Evolutionary conservation across 1,140 invertebrate species (phyloP).

Genomic region (Helicoverpa armigera): DNA sequence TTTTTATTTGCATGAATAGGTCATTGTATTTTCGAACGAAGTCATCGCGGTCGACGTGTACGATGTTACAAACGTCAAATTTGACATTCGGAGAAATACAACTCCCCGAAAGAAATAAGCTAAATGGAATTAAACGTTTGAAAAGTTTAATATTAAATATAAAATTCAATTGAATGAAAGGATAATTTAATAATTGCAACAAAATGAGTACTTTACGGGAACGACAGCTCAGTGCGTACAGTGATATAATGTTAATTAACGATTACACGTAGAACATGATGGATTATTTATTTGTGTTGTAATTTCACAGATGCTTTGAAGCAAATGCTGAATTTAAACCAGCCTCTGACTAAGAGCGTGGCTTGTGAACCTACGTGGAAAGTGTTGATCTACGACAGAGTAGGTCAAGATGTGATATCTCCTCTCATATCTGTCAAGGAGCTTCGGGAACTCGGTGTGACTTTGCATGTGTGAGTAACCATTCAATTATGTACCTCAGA

Average conservation of each 20-base stretch:
- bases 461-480: constrained; percentile 96
- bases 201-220: constrained; percentile 90
- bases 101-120: constrained; percentile 35
- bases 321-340: constrained; percentile 98
- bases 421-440: constrained; percentile 98
- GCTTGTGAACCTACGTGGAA: constrained; percentile 97
- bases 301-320: constrained; percentile 91
- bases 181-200: constrained; percentile 24
- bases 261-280: constrained; percentile 47
- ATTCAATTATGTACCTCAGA: neutral
- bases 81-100: constrained; percentile 54
- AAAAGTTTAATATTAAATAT: constrained; percentile 9
- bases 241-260: constrained; percentile 34
- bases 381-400: constrained; percentile 97
- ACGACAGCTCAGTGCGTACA: constrained; percentile 90
- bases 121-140: constrained; percentile 38
- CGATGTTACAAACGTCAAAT: constrained; percentile 52
- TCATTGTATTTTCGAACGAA: neutral
- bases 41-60: constrained; percentile 53
- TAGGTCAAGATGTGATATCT: constrained; percentile 99
- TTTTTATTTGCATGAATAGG: no score
- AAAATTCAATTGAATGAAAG: constrained; percentile 47
- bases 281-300: constrained; percentile 49
- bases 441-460: constrained; percentile 97
- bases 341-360: constrained; percentile 91